Base-by-base conservation (phyloP, 37 sponge, comb jelly and placozoan species). In the Diacarnus erythraeanus region DNA sequence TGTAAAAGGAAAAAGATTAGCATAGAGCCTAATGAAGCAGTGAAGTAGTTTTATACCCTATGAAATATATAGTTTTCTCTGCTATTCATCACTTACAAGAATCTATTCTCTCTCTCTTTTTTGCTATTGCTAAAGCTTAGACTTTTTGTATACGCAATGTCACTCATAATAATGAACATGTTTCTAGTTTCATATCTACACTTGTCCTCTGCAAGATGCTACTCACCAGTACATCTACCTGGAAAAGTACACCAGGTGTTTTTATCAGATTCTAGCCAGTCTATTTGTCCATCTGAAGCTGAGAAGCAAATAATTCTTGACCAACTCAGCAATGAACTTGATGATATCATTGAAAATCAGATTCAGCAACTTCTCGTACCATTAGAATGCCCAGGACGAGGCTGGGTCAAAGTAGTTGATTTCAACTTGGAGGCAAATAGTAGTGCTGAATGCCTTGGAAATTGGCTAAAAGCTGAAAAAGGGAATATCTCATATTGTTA, bases 361-460 rank as follows among this genome's bases (percentile, higher is more conserved):
- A n/a, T 76, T 4, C 61, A 60, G 40, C 38, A 15, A 4, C n/a
- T 40, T 33, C 15, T 34, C 26, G 12, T 38, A 3, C 77, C 77
- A 21, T 35, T 26, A 30, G 21, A 23, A 34, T 71, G 71, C 68
- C 68, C 38, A 9, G 79, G 69, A 15, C 15, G 15, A 2, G 79
- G 69, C 20, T 79, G 79, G 79, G 51, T 41, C 0, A 44, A 68
- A 56, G 68, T 79, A 4, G 79, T 57, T 18, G 41, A 69, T 27
- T 23, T 79, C 79, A 33, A 68, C 57, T 64, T 79, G 79, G 31
- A 75, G 17, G 33, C 60, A 3, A 27, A 76, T 76, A 23, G 57
- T 37, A 41, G 27, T 9, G 26, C 23, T 58, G 36, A 40, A 1
- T 74, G 74, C 31, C 74, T 57, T 8, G 57, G 37, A n/a, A 30